These are phyloP conservation scores for Leptarthrus brevirostris DNA, from an alignment of 2,888 invertebrate species.

Conservation along the genomic window DNA sequence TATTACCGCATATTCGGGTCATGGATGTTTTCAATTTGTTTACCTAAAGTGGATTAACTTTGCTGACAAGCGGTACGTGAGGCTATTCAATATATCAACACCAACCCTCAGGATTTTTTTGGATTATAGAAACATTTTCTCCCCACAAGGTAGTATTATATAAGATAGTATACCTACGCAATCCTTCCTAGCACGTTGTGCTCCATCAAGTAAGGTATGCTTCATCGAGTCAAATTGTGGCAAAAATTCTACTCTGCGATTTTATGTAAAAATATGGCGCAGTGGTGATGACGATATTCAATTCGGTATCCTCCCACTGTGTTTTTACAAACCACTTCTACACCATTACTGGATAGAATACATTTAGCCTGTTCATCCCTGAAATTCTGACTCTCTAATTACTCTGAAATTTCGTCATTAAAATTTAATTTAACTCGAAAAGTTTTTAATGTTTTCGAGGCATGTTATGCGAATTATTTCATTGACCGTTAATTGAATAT, in stretches of 20 bases:
- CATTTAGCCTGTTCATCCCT: background rate
- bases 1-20: constrained; percentile 29
- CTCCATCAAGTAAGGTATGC: no score
- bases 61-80: constrained; percentile 35
- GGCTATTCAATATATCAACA: constrained; percentile 18
- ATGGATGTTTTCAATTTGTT: constrained; percentile 44
- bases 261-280: background rate
- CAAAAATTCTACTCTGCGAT: no score
- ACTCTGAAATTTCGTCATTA: constrained; percentile 29
- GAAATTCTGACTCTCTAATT: constrained; percentile 11
- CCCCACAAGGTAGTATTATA: constrained; percentile 2
- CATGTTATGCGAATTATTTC: background rate
- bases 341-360: no score
- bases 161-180: background rate
- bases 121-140: constrained; percentile 33
- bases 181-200: background rate
- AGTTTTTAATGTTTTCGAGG: background rate
- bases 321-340: no score
- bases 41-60: constrained; percentile 46
- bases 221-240: no score
- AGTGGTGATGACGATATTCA: background rate
- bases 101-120: constrained; percentile 25
- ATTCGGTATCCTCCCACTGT: background rate
- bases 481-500: constrained; percentile 1
- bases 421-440: constrained; percentile 33